phyloP scores from a whole-genome alignment of 2,797 vertebrate genomes.

The Octomys mimax region DNA sequence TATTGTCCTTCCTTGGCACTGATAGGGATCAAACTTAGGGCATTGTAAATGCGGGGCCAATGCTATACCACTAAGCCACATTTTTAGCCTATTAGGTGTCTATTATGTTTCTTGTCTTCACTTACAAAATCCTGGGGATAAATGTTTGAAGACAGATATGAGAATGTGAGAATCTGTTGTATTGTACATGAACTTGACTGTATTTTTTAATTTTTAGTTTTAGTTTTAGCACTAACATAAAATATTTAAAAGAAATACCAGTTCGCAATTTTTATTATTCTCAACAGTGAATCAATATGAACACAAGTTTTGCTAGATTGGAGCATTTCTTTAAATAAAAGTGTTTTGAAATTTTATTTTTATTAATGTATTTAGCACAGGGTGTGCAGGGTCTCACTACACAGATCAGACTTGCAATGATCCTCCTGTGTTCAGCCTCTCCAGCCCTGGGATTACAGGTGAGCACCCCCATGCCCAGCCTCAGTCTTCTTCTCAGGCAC shows the following conservation, averaged over 20 bases:
- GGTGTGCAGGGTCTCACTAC: too few relatives aligned
- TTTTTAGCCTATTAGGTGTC: background rate
- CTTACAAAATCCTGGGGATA: background rate
- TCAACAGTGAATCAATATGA: background rate
- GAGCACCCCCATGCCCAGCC: too few relatives aligned
- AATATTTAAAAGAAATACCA: background rate
- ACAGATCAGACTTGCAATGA: too few relatives aligned
- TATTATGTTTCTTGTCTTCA: background rate
- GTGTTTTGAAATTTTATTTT: too few relatives aligned
- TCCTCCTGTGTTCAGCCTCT: too few relatives aligned
- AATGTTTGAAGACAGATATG: background rate
- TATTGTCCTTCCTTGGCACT: background rate
- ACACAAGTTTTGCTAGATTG: background rate
- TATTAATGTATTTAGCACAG: too few relatives aligned
- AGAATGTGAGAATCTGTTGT: background rate
- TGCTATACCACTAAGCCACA: background rate
- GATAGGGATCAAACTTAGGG: background rate
- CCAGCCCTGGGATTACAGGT: too few relatives aligned
- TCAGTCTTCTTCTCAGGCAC: too few relatives aligned
- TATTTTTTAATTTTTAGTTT: background rate
- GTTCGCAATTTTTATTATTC: background rate
- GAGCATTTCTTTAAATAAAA: background rate
- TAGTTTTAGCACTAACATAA: background rate
- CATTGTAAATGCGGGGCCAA: background rate
- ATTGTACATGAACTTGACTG: background rate